phyloP scores from a whole-genome alignment of 2,888 invertebrate species.

The Drosophila quinaria region DNA sequence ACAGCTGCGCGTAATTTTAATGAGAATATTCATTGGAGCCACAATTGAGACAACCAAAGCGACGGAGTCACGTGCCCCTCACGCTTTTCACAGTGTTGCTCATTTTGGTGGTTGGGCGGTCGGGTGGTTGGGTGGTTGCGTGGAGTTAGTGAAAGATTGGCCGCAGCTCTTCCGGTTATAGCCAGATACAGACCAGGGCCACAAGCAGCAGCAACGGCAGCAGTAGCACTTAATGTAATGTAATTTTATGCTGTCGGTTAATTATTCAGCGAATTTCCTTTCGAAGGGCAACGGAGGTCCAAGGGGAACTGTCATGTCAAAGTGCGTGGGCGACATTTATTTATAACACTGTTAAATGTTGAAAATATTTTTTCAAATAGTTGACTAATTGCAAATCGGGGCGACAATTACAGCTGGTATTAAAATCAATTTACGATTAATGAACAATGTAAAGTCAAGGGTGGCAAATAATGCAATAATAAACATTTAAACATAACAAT shows the following conservation, averaged over 20 bases:
- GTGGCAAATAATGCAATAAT: neutral
- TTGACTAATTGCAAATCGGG: constrained; percentile 25
- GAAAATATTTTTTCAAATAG: constrained; percentile 34
- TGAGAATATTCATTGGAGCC: constrained; percentile 75
- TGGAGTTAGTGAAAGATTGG: constrained; percentile 68
- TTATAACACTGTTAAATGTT: constrained; percentile 17
- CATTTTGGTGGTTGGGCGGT: constrained; percentile 9
- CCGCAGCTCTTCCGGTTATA: constrained; percentile 56
- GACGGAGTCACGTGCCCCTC: constrained; percentile 43
- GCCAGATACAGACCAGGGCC: constrained; percentile 17
- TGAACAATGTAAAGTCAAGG: neutral
- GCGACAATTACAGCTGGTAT: constrained; percentile 8
- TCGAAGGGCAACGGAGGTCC: neutral
- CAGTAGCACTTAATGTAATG: constrained; percentile 72
- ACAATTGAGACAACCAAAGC: constrained; percentile 63
- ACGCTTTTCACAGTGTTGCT: constrained; percentile 5
- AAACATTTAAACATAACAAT: constrained; percentile 4
- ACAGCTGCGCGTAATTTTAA: constrained; percentile 73
- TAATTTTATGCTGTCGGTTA: constrained; percentile 74
- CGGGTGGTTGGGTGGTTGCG: constrained; percentile 18
- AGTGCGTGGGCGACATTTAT: constrained; percentile 35
- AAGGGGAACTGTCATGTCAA: constrained; percentile 35
- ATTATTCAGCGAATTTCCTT: constrained; percentile 65
- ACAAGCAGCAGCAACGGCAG: constrained; percentile 18
- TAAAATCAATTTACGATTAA: constrained; percentile 6